Percentiles rank a stretch among this genome's conserved stretches.
These are phyloP conservation scores for Halcyon chelicuti DNA, from an alignment of 2,797 vertebrate species.

Conservation along the genomic window DNA sequence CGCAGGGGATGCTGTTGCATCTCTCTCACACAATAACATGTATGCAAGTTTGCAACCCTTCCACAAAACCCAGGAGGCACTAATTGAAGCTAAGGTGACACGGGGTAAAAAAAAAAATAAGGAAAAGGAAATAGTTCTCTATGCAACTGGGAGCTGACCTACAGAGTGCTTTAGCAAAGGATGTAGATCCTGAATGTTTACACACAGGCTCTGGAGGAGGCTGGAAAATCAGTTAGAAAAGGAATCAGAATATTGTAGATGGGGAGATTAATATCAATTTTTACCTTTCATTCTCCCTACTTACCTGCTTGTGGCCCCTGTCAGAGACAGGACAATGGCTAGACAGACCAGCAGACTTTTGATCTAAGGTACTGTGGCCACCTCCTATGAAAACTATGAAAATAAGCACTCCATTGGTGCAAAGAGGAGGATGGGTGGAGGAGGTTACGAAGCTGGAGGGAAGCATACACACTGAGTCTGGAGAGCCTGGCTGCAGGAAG, in stretches of 20 bases:
- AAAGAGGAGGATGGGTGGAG: background rate
- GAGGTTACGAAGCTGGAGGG: background rate
- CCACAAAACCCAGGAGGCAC: background rate
- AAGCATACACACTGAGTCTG: background rate
- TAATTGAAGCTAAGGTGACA: background rate
- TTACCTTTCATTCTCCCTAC: background rate
- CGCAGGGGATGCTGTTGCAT: background rate
- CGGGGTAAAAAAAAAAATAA: background rate
- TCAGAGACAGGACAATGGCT: background rate
- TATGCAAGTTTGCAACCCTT: background rate
- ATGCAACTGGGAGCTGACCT: background rate
- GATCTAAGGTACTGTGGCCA: background rate
- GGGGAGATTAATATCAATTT: background rate
- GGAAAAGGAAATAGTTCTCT: background rate
- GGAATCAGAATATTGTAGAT: background rate
- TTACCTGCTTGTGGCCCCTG: background rate
- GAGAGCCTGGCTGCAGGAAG: background rate
- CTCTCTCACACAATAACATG: background rate
- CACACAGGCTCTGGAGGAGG: background rate
- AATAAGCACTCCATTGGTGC: background rate
- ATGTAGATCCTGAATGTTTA: background rate
- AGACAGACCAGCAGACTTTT: background rate
- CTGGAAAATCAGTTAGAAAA: background rate
- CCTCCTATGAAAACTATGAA: background rate
- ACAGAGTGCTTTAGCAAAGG: background rate